phyloP scores from a whole-genome alignment of 1,140 invertebrate genomes.

The Belonocnema kinseyi region DNA sequence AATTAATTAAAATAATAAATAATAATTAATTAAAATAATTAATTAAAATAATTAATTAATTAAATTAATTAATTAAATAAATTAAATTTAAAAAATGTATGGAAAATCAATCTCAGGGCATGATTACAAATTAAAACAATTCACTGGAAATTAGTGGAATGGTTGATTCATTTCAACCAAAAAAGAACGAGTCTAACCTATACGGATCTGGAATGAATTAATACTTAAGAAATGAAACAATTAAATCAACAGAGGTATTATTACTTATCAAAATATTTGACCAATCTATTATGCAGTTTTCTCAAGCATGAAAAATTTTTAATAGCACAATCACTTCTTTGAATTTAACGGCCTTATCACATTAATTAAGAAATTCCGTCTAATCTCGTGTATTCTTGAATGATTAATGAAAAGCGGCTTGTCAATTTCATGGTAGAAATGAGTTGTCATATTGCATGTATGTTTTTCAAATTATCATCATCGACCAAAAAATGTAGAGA shows the following conservation, averaged over 20 bases:
- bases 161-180: too few species aligned
- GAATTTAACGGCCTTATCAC: not conserved
- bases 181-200: too few species aligned
- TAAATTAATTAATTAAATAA: too few species aligned
- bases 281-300: not conserved
- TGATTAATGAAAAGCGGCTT: constrained; percentile 6
- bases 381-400: constrained; percentile 2
- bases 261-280: too few species aligned
- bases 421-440: not conserved
- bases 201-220: too few species aligned
- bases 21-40: too few species aligned
- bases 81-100: not conserved
- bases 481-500: not conserved
- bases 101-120: not conserved
- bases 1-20: too few species aligned
- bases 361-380: not conserved
- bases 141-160: too few species aligned
- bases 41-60: too few species aligned
- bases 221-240: too few species aligned
- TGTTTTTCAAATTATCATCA: not conserved
- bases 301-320: not conserved
- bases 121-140: not conserved
- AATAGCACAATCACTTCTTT: not conserved
- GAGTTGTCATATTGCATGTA: not conserved
- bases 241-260: too few species aligned